phyloP scores from a whole-genome alignment of 35 echinoderm and acorn worm genomes.

The Apostichopus parvimensis region DNA sequence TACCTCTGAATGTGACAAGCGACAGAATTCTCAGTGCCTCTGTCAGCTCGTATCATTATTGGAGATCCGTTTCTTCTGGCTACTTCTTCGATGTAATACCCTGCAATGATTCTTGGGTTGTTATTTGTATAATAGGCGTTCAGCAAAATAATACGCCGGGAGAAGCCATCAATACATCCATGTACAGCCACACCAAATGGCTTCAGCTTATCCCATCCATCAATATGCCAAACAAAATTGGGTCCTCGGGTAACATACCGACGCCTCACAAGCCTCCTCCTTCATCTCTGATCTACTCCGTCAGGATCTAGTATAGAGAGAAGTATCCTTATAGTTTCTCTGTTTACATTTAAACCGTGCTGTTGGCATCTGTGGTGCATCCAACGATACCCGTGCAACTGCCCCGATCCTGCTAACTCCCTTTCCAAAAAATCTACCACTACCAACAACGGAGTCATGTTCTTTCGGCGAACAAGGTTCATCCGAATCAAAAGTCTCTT shows the following conservation, averaged over 20 bases:
- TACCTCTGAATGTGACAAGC: too few species aligned
- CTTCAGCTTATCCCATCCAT: conserved; percentile 73
- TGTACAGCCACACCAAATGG: not conserved
- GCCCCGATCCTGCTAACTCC: not conserved
- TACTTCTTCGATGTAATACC: not conserved
- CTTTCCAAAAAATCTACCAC: not conserved
- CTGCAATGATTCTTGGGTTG: conserved; percentile 11
- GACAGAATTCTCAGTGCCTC: too few species aligned
- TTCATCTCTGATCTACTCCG: conserved; percentile 31
- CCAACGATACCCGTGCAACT: conserved; percentile 17
- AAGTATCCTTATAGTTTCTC: conserved; percentile 1
- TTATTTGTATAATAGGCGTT: conserved; percentile 24
- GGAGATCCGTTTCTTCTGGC: not conserved
- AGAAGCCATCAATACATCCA: conserved; percentile 1
- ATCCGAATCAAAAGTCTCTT: not conserved
- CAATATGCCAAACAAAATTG: conserved; percentile 77
- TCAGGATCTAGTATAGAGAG: conserved; percentile 13
- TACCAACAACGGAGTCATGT: not conserved
- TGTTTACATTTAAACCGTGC: not conserved
- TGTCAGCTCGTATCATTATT: not conserved
- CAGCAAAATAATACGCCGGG: not conserved
- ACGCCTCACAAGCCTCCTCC: conserved; percentile 47
- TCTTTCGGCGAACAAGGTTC: conserved; percentile 1
- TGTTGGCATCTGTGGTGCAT: not conserved
- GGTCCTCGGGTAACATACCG: conserved; percentile 62